Evolutionary conservation across 2,888 invertebrate species (phyloP), one percentile per base, ranked within the genome.

Genomic region (Chloroclysta siterata): DNA sequence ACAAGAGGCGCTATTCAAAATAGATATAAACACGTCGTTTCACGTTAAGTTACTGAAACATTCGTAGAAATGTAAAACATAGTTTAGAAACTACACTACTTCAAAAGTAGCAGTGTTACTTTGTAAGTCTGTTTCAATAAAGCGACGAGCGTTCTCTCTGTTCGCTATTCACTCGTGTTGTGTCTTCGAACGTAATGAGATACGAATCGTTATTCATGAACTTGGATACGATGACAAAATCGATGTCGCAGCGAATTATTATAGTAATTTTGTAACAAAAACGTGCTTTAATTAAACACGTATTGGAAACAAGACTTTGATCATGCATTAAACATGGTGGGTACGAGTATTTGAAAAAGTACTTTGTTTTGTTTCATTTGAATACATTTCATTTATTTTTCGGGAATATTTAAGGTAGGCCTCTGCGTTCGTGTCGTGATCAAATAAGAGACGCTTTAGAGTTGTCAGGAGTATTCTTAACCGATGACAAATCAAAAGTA

Each of bases 201-300:
- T 65, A 46, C 65, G 64, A 53, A 57, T 65, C 60, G 56, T 36
- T 65, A 65, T 65, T 60, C 60, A 65, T 60, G 60, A 65, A 60
- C 56, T 53, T 57, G 53, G 52, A 52, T 53, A 42, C 48, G 53
- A 57, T 44, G 60, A 56, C 60, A 53, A 53, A 60, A 56, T 56
- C 56, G 48, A 63, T 17, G 48, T 39, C 44, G 50, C 44, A 14
- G 22, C 33, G 55, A 50, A 56, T 64, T 44, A 52, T 56, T 53
- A 53, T 59, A 56, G 42, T 55, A 60, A 48, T 64, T 56, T 15
- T 51, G 14, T 36, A 36, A 53, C 42, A 65, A 56, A 60, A 60
- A 65, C 64, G 14, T 42, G 33, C 29, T 60, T 51, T 53, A 47
- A 58, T 54, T 36, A 46, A 53, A 57, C 36, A 41, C 28, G 61